Evolutionary conservation across 2,113 vertebrate genomes (phyloP).

Genomic region (Oxygymnocypris stewartii): DNA sequence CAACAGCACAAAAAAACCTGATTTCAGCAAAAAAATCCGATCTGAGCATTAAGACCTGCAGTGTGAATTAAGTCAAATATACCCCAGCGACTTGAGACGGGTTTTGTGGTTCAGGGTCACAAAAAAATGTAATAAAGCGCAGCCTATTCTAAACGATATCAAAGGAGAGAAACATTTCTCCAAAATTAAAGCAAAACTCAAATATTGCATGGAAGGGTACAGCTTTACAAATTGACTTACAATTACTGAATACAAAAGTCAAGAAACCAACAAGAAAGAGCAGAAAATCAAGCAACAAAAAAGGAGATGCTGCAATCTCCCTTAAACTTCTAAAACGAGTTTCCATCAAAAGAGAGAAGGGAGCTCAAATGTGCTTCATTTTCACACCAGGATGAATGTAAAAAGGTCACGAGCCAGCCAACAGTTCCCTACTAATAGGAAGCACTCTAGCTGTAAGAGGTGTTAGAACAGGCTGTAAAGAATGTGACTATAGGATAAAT

Average conservation of each 20-base stretch:
- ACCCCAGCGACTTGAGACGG: no score
- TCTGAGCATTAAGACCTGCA: no score
- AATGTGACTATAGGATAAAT: constrained; percentile 32
- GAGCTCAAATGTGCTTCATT: constrained; percentile 25
- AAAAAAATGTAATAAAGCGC: no score
- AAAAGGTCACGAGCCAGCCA: constrained; percentile 40
- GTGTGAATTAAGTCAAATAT: no score
- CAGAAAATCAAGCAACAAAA: not conserved
- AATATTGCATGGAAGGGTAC: not conserved
- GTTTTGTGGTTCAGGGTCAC: no score
- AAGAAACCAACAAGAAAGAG: not conserved
- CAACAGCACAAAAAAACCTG: no score
- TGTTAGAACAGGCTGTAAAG: constrained; percentile 32
- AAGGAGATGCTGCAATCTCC: not conserved
- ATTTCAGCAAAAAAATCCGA: no score
- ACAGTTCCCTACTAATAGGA: constrained; percentile 37
- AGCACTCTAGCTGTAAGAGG: constrained; percentile 33
- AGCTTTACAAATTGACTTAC: not conserved
- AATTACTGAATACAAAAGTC: not conserved
- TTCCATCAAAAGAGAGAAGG: constrained; percentile 4
- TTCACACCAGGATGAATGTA: constrained; percentile 30
- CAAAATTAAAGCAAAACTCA: not conserved
- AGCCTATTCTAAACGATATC: not conserved
- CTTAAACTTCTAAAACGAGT: not conserved
- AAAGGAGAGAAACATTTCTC: no score